Evolutionary conservation across 2,888 invertebrate species (phyloP).

Genomic region (Tetropium fuscum): DNA sequence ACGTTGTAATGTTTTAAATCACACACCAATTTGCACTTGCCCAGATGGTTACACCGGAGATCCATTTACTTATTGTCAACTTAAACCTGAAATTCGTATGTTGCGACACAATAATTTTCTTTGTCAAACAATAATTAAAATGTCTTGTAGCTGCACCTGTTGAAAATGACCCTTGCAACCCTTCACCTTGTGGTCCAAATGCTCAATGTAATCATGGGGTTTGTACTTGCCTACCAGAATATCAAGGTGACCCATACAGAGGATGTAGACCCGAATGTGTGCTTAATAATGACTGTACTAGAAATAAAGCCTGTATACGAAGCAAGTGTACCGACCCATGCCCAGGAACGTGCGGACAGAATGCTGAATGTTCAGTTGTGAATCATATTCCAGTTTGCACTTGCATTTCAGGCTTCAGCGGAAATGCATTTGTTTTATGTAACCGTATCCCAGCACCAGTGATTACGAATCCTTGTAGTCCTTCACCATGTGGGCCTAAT

Average conservation of each 20-base stretch:
- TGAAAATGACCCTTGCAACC: conserved; percentile 66
- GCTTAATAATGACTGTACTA: conserved; percentile 65
- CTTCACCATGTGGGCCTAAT: conserved; percentile 75
- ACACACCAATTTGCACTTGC: conserved; percentile 83
- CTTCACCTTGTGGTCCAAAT: conserved; percentile 75
- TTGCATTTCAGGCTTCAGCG: conserved; percentile 52
- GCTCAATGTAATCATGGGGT: conserved; percentile 73
- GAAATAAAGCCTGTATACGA: conserved; percentile 64
- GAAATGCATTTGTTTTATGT: conserved; percentile 67
- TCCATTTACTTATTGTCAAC: conserved; percentile 68
- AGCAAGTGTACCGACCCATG: conserved; percentile 68
- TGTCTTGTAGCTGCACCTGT: conserved; percentile 44
- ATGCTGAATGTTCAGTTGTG: conserved; percentile 66
- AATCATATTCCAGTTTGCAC: conserved; percentile 64
- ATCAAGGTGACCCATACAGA: conserved; percentile 65
- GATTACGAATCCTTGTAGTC: conserved; percentile 65
- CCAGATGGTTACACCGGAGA: conserved; percentile 72
- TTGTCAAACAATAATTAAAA: too few species aligned
- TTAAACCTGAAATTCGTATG: conserved; percentile 64
- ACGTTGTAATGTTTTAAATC: conserved; percentile 79
- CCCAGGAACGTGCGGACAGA: conserved; percentile 67
- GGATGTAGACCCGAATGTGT: conserved; percentile 68
- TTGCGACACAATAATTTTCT: too few species aligned
- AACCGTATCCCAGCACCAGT: conserved; percentile 65
- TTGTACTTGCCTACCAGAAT: conserved; percentile 64